Evolutionary conservation across 2,888 invertebrate genomes (phyloP), one percentile per base, ranked within the genome.

Genomic region (Bombylius discolor): DNA sequence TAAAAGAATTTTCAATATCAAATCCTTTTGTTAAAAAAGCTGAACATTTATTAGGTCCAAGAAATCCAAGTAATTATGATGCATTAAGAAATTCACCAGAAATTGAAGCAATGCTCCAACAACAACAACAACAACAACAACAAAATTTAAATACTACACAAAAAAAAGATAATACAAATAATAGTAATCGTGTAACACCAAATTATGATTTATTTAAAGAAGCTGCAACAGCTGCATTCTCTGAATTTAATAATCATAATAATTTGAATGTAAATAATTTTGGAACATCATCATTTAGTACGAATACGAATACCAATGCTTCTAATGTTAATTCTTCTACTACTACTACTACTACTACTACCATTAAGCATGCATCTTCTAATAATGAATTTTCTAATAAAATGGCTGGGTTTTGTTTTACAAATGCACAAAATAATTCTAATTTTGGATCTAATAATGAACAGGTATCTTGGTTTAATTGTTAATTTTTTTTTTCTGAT

Each of bases 381-480:
- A 49, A 42, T 47, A 49, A 61, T 57, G 61, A 61, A 57, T 61
- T 61, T 59, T 60, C 58, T 44, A 62, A 62, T 60, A 56, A 56
- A 58, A 57, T 61, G 53, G 51, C 57, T 49, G 58, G 55, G 42
- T 33, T 53, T 54, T 50, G 49, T 52, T 58, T 56, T 56, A 50
- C 13, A 47, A 46, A 45, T 54, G 49, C 53, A 51, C 51, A 57
- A 48, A 52, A 51, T 56, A 56, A 47, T 51, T 56, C 56, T 53
- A 56, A 45, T 53, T 53, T 56, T 50, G 56, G 56, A 56, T 49
- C 42, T 36, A n/a, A 56, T 56, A 51, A 48, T 12, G 50, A 54
- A 8, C 56, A 57, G 57, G 57, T 57, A 57, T 49, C 46, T 47
- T 47, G 36, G 45, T 42, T 33, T 49, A 51, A 23, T 45, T 36